Percentiles rank a stretch among this genome's conserved stretches.
phyloP scores from a whole-genome alignment of 2,113 vertebrate genomes.

The Physeter macrocephalus region DNA sequence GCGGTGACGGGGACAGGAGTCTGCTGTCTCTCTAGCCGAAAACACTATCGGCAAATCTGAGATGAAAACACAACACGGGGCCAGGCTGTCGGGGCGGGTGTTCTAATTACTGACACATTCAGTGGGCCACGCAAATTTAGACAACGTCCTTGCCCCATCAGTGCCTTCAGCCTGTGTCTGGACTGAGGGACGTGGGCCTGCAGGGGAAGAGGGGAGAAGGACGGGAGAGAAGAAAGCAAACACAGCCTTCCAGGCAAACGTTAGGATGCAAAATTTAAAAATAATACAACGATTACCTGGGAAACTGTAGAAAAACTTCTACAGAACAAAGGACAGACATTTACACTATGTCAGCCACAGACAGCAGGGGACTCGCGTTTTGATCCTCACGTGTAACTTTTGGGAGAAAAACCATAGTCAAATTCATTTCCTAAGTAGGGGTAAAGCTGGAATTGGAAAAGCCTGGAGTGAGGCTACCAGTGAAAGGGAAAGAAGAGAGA shows the following conservation, averaged over 20 bases:
- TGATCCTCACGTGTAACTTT: background rate
- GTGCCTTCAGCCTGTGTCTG: background rate
- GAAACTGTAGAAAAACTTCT: background rate
- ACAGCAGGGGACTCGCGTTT: background rate
- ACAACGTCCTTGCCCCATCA: accelerated
- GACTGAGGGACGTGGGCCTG: background rate
- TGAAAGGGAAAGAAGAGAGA: background rate
- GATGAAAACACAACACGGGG: background rate
- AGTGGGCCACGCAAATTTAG: background rate
- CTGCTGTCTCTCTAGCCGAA: background rate
- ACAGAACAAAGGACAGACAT: background rate
- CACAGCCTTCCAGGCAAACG: background rate
- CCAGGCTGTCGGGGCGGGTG: background rate
- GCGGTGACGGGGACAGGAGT: accelerated
- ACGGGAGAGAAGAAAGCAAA: background rate
- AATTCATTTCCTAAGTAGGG: background rate
- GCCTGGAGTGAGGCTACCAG: background rate
- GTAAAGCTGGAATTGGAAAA: background rate
- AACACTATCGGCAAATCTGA: background rate
- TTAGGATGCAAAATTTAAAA: background rate
- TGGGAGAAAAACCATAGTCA: background rate
- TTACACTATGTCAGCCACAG: background rate
- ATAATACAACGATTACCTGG: background rate
- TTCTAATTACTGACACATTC: background rate
- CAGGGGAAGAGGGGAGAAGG: background rate